Conservation (phyloP, 2,888 invertebrate species). For the Margaritifera margaritifera region DNA sequence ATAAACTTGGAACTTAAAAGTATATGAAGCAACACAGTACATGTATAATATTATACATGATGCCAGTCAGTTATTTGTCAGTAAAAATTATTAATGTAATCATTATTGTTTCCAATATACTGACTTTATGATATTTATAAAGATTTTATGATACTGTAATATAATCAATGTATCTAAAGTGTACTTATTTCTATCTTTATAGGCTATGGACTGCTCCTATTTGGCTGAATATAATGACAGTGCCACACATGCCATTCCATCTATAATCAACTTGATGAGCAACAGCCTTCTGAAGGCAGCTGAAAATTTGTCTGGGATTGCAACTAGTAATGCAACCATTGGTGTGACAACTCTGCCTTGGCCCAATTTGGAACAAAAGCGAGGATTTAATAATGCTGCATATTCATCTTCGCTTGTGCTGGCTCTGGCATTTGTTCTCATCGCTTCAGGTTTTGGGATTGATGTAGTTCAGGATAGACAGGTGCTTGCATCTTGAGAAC, state of each 20-base stretch:
- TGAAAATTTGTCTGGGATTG: conserved; percentile 2
- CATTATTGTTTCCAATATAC: too few relatives aligned
- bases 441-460: conserved; percentile 84
- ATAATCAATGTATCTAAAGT: too few relatives aligned
- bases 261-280: conserved; percentile 69
- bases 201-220: conserved; percentile 24
- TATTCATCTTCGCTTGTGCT: conserved; percentile 84
- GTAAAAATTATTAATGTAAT: too few relatives aligned
- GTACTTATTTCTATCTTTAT: neutral
- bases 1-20: too few relatives aligned
- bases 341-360: conserved; percentile 47
- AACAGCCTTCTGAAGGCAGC: conserved; percentile 44
- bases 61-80: too few relatives aligned
- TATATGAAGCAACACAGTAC: too few relatives aligned
- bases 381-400: conserved; percentile 80
- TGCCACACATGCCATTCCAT: conserved; percentile 84
- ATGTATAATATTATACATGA: too few relatives aligned
- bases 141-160: too few relatives aligned
- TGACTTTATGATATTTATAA: too few relatives aligned
- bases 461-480: conserved; percentile 89
- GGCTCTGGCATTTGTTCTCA: conserved; percentile 86
- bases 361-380: conserved; percentile 27
- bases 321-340: conserved; percentile 17
- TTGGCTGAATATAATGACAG: conserved; percentile 80
- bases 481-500: conserved; percentile 73